These are phyloP conservation scores for Flexamia atlantica DNA, from an alignment of 2,888 invertebrate genomes.

Conservation along the genomic window DNA sequence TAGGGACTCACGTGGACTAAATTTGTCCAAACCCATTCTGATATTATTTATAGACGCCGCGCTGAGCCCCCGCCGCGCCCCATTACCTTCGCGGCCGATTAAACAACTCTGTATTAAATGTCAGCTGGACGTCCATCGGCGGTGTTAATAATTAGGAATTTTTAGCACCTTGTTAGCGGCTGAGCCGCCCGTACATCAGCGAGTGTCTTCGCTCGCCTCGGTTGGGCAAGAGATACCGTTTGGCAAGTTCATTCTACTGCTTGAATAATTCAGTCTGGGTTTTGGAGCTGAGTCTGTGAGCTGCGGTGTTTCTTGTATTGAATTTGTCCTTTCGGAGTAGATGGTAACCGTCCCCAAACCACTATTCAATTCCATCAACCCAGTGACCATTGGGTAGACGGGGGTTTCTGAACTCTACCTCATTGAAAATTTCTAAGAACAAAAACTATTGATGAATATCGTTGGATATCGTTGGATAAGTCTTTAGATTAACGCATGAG, in stretches of 20 bases:
- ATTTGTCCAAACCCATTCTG: slow-evolving; percentile 50
- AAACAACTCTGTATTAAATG: slow-evolving; percentile 34
- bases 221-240: neutral
- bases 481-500: too few relatives aligned
- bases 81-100: slow-evolving; percentile 31
- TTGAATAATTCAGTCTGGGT: neutral
- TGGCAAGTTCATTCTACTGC: too few relatives aligned
- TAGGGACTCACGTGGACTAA: slow-evolving; percentile 10
- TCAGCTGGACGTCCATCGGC: slow-evolving; percentile 12
- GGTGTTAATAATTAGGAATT: slow-evolving; percentile 50
- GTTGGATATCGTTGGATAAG: too few relatives aligned
- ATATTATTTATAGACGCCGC: slow-evolving; percentile 34
- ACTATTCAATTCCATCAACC: too few relatives aligned
- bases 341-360: too few relatives aligned
- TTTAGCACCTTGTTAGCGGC: slow-evolving; percentile 48
- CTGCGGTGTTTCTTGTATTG: too few relatives aligned
- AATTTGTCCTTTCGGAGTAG: too few relatives aligned
- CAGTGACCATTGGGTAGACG: too few relatives aligned
- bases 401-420: too few relatives aligned
- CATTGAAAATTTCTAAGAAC: too few relatives aligned
- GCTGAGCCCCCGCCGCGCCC: slow-evolving; percentile 13
- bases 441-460: too few relatives aligned
- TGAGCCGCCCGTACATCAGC: slow-evolving; percentile 5
- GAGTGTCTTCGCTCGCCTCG: neutral
- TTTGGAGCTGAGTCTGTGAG: too few relatives aligned